Conservation (phyloP, 2,888 invertebrate genomes). For the Tiliacea aurago region DNA sequence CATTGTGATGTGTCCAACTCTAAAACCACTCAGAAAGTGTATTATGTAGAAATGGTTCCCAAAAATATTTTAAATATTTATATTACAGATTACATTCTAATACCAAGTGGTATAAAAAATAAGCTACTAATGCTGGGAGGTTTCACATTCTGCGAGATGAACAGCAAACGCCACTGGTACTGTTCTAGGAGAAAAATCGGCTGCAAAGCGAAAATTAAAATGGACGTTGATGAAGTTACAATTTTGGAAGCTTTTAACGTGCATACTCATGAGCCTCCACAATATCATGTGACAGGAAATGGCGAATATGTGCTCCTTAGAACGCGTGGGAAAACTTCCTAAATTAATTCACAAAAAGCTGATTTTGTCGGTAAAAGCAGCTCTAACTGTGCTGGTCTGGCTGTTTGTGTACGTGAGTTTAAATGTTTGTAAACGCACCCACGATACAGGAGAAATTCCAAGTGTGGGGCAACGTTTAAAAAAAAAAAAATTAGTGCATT, state of each 20-base stretch:
- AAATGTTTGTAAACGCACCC: too few relatives aligned
- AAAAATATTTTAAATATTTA: not conserved
- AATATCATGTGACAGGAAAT: conserved; percentile 50
- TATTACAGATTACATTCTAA: conserved; percentile 47
- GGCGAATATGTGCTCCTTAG: conserved; percentile 62
- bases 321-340: conserved; percentile 1
- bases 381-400: too few relatives aligned
- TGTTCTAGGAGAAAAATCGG: conserved; percentile 58
- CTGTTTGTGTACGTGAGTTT: too few relatives aligned
- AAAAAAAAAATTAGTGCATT: too few relatives aligned
- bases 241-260: conserved; percentile 52
- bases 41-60: not conserved
- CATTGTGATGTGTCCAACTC: too few relatives aligned
- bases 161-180: conserved; percentile 60
- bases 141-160: conserved; percentile 60
- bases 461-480: too few relatives aligned
- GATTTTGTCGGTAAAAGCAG: too few relatives aligned
- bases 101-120: conserved; percentile 53
- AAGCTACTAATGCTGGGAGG: conserved; percentile 61
- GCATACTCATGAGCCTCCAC: conserved; percentile 69
- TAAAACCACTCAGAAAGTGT: not conserved
- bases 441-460: too few relatives aligned
- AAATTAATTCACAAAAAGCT: not conserved
- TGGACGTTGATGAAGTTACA: conserved; percentile 51
- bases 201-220: conserved; percentile 64